Base-by-base conservation (phyloP, 2,797 vertebrate species). In the Dendrocincla fuliginosa region DNA sequence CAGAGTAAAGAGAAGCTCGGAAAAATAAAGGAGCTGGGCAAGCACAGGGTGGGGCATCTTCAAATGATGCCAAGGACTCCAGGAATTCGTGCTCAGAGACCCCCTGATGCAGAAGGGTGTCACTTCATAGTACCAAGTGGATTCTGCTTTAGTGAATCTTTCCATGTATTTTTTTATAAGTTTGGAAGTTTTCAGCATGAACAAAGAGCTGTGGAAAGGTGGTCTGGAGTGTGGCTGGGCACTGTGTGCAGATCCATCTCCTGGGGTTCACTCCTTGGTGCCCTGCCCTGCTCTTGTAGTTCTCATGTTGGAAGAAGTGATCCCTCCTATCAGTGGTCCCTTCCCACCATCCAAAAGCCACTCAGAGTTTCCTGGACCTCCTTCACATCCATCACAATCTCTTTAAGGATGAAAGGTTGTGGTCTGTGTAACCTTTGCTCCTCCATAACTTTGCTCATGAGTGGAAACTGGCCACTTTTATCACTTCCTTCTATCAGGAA, bases 41-140 rank as follows among this genome's bases (percentile, higher is more conserved):
- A 42, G 17, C 6, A 39, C 10, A 3, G 55, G 22, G 63, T n/a
- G 30, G 3, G 35, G 6, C 7, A 44, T 32, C 56, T 46, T 55
- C 56, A 52, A 6, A 76, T 76, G 13, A 35, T 33, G 52, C 44
- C 47, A 13, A 41, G 42, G 32, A 18, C 32, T 70, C 13, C 47
- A 41, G 11, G 11, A 14, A 16, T 67, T 30, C 22, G 3, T 88
- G 24, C 47, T 57, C 11, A 25, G 44, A 80, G 42, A 28, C 10
- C 5, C 11, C 44, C 10, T 22, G 28, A 35, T 0, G 6, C 61
- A 75, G 44, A 33, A 41, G 5, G 4, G 3, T 49, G 46, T 33
- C 33, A 2, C 28, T 69, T 73, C 9, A 3, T 6, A 6, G 19
- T 33, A 13, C 17, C 0, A 0, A 41, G 19, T 4, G 27, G 11